Base-by-base conservation (phyloP, 2,888 invertebrate genomes). In the Carcina quercana region DNA sequence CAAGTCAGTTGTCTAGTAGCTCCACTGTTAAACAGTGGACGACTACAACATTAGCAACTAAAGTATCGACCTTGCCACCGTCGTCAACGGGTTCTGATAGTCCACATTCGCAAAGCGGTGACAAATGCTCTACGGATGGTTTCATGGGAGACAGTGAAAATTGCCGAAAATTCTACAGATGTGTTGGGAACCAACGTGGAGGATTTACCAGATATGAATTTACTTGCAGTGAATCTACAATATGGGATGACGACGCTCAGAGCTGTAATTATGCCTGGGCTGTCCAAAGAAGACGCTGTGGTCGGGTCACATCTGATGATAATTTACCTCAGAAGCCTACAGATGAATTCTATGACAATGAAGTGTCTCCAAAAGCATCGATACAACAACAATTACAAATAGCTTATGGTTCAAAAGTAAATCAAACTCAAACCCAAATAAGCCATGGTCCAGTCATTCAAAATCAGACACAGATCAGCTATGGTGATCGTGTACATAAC, bases 111-210 rank as follows among this genome's bases (percentile, higher is more conserved):
- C 43, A 53, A 30, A 40, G 43, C 15, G 50, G 40, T 25, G 63
- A 69, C 37, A 51, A 57, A 30, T 92, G 92, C 56, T 72, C 64
- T n/a, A 62, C 73, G 42, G 90, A 91, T 59, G 94, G 94, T 28
- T 94, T 92, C 56, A 87, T 90, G 60, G 88, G 90, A 10, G 89
- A 94, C 62, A 86, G 83, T 27, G 78, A 85, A 37, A 87, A 93
- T 56, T 94, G 94, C 55, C 87, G 84, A 19, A 92, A 91, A 60
- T 94, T 94, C 75, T 92, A 92, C 59, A 86, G 93, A 50, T 94
- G 94, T 65, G 91, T 93, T 7, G 78, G 79, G 26, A 86, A 87
- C 54, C 88, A 87, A 14, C 71, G 84, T 26, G 88, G 87, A 37
- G 85, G 87, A 5, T 91, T 84, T 52, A 87, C 82, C 29, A 89